Evolutionary conservation across 1,140 invertebrate species (phyloP), one percentile per base, ranked within the genome.

Genomic region (Neoseiulus cucumeris): DNA sequence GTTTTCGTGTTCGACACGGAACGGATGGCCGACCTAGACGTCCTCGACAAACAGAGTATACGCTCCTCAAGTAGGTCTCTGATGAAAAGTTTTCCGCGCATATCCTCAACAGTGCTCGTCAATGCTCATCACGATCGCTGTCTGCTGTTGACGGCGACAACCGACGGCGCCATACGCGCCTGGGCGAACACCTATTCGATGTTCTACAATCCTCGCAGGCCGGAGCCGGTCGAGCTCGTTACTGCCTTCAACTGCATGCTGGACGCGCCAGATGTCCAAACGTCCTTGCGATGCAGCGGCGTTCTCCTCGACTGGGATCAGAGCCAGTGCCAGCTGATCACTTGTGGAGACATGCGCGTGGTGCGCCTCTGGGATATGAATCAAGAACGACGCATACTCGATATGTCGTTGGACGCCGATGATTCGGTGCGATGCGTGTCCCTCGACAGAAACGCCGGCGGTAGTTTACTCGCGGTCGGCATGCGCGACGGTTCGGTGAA

Each of bases 291-390:
- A 25, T 59, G 74, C 67, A 77, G 80, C 45, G 84, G 85, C 17
- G 72, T 87, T 7, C 79, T 89, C 14, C 80, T 87, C 30, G 79
- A 82, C 44, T 91, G 89, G 88, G 85, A 91, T 70, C 87, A 91
- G 73, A 81, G 81, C 0, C 80, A 83, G 66, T 72, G 70, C 44
- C 74, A 86, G 67, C 79, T 85, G 44, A 83, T 89, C 67, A 84
- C 81, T 55, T 80, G 81, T 18, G 89, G 89, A 1, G 85, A 88
- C 72, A 74, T 76, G 0, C 77, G 84, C 59, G 78, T 82, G 33
- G 77, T 94, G 42, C 81, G 87, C 66, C 78, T 92, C 33, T 95
- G 89, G 88, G 89, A 95, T 76, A 82, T 84, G 25, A 80, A 85
- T 70, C 81, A 80, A n/a, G 91, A 95, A 79, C 76, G 51, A 17